Evolutionary conservation across 2,888 invertebrate species (phyloP).

Genomic region (Eupithecia centaureata): DNA sequence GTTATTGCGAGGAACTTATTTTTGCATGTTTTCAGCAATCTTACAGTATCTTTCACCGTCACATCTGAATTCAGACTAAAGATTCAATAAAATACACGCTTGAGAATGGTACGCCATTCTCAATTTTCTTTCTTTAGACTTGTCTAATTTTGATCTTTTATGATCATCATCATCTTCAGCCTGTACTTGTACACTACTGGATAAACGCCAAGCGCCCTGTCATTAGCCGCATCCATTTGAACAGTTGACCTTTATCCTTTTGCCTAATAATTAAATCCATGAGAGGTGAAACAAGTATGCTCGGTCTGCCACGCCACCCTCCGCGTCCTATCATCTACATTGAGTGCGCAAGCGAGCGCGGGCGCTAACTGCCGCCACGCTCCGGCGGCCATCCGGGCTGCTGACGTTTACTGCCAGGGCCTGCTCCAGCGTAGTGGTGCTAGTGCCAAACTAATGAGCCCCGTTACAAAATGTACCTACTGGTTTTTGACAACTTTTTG

Average conservation of each 20-base stretch:
- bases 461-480: not conserved
- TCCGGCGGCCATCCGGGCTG: conserved; percentile 11
- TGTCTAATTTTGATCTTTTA: not conserved
- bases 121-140: not conserved
- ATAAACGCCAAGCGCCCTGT: too few relatives aligned
- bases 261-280: not conserved
- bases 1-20: not conserved
- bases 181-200: too few relatives aligned
- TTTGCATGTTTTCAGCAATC: not conserved
- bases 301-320: not conserved
- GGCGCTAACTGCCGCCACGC: conserved; percentile 10
- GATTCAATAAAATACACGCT: not conserved
- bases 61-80: not conserved
- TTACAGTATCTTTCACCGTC: not conserved
- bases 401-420: not conserved
- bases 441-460: not conserved
- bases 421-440: not conserved
- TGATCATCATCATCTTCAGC: too few relatives aligned
- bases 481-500: not conserved
- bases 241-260: not conserved
- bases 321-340: not conserved
- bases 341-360: conserved; percentile 2
- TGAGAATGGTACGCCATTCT: too few relatives aligned
- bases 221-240: too few relatives aligned
- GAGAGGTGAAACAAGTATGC: not conserved